A percentile compares a stretch with the other conserved stretches of the same genome.
Evolutionary conservation across 2,113 vertebrate species (phyloP).

Genomic region (Trematomus loennbergii): DNA sequence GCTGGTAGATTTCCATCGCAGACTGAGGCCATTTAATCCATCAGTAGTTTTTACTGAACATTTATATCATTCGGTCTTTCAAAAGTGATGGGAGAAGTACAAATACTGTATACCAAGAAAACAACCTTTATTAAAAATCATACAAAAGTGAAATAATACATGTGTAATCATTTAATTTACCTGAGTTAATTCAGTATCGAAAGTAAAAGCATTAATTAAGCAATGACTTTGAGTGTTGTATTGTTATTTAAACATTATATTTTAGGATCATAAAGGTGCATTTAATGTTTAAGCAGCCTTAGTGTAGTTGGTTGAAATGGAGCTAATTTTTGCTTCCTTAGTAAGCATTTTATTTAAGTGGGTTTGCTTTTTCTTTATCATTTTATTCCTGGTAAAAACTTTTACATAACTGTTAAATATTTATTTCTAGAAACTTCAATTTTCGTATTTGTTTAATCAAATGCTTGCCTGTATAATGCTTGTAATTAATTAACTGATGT

Average conservation of each 20-base stretch:
- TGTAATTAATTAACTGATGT: too few relatives aligned
- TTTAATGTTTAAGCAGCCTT: background rate
- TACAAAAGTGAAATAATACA: background rate
- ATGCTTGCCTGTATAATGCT: too few relatives aligned
- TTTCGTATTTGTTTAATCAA: too few relatives aligned
- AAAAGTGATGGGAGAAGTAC: background rate
- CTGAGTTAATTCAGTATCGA: background rate
- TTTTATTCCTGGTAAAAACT: background rate
- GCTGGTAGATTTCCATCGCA: conserved; percentile 22
- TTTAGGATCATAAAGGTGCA: background rate
- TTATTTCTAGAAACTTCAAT: background rate
- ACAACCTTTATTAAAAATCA: background rate
- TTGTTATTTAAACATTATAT: background rate
- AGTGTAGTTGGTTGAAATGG: background rate
- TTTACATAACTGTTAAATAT: background rate
- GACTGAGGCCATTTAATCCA: background rate
- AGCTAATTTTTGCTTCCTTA: background rate
- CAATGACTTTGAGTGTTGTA: background rate
- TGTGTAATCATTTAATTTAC: background rate
- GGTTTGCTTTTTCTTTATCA: background rate
- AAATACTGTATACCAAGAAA: background rate
- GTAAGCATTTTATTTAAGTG: background rate
- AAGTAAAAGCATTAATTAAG: background rate
- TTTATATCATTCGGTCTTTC: too few relatives aligned
- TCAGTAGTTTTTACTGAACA: background rate